Evolutionary conservation across 2,113 vertebrate species (phyloP).

Genomic region (Sinocyclocheilus anophthalmus): DNA sequence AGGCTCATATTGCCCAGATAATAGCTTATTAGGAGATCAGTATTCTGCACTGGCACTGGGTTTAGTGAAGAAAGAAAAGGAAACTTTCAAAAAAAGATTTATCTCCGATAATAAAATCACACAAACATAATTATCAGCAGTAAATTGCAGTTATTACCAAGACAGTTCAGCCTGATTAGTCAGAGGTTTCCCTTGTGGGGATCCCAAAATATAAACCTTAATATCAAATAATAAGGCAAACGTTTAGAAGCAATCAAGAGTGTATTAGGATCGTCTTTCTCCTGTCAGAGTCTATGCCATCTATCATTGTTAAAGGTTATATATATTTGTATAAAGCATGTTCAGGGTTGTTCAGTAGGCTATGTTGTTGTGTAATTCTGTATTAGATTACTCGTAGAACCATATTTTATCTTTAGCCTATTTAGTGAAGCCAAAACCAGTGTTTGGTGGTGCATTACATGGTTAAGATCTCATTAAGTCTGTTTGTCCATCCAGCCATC

Average conservation of each 20-base stretch:
- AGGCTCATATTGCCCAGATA: slow-evolving; percentile 17
- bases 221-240: no score
- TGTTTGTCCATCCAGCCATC: neutral
- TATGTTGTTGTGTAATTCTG: neutral
- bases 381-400: neutral
- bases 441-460: neutral
- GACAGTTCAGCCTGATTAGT: neutral
- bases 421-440: neutral
- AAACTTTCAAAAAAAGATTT: neutral
- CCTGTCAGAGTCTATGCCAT: neutral
- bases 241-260: neutral
- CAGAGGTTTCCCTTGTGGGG: neutral
- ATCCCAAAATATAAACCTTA: neutral
- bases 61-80: slow-evolving; percentile 9
- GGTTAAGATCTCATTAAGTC: neutral
- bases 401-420: neutral
- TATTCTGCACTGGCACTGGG: neutral
- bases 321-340: neutral
- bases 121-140: slow-evolving; percentile 10
- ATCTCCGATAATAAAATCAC: neutral
- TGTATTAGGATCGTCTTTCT: neutral
- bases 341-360: neutral
- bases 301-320: neutral
- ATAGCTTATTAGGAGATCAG: neutral
- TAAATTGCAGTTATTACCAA: neutral